phyloP scores from a whole-genome alignment of 2,113 vertebrate genomes.

The Stigmatopora nigra region DNA sequence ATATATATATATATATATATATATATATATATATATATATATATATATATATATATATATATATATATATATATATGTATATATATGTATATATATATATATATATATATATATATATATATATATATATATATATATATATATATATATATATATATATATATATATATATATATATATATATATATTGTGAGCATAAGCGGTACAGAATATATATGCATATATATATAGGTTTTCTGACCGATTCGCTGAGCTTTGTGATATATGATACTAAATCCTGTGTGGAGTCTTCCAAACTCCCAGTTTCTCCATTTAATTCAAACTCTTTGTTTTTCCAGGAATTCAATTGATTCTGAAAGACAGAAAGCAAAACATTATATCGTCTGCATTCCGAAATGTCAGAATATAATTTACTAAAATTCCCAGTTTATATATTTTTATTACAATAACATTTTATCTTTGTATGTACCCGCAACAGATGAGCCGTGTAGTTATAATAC shows the following conservation, averaged over 20 bases:
- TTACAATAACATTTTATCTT: no score
- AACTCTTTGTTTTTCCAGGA: conserved; percentile 75
- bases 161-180: neutral
- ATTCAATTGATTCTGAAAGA: conserved; percentile 70
- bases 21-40: neutral
- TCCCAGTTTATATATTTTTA: no score
- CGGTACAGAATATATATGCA: no score
- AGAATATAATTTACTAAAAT: neutral
- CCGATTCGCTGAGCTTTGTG: conserved; percentile 70
- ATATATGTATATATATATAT: neutral
- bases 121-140: neutral
- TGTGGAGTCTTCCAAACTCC: conserved; percentile 63
- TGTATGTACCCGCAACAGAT: conserved; percentile 68
- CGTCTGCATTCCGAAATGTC: neutral
- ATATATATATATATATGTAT: neutral
- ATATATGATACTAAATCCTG: conserved; percentile 66
- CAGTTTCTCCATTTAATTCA: conserved; percentile 67
- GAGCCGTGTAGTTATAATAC: conserved; percentile 80
- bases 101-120: neutral
- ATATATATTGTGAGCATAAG: neutral
- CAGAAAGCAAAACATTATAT: neutral
- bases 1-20: neutral
- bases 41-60: neutral
- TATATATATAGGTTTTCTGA: conserved; percentile 37
- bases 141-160: neutral